Evolutionary conservation across 2,113 vertebrate species (phyloP).

Genomic region (Oncorhynchus nerka): DNA sequence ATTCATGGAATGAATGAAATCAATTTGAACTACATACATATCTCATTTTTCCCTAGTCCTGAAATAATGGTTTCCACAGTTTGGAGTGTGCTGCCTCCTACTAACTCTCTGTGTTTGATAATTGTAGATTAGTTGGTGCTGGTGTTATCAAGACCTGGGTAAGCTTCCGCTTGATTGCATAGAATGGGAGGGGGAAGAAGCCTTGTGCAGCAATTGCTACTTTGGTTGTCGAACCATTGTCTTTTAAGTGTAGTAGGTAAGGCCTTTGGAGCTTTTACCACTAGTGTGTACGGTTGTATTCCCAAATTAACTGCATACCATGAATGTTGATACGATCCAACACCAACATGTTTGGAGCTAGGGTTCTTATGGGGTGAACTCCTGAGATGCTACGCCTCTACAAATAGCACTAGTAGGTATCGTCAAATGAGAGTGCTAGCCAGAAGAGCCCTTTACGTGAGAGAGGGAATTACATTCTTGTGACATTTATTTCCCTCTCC

Average conservation of each 20-base stretch:
- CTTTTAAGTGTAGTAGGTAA: constrained; percentile 18
- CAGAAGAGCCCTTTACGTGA: constrained; percentile 67
- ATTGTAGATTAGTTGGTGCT: constrained; percentile 58
- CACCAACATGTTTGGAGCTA: neutral
- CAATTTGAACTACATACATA: constrained; percentile 61
- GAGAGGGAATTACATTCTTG: constrained; percentile 67
- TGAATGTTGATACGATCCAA: neutral
- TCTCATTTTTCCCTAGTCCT: constrained; percentile 29
- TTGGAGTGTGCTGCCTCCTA: constrained; percentile 39
- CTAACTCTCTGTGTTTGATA: constrained; percentile 50
- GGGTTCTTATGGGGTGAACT: neutral
- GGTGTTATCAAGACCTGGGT: constrained; percentile 53
- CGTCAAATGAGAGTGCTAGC: constrained; percentile 39
- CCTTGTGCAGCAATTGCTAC: neutral
- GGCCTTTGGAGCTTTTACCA: constrained; percentile 15
- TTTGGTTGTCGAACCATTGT: constrained; percentile 12
- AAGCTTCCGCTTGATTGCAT: constrained; percentile 56
- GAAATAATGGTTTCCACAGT: constrained; percentile 41
- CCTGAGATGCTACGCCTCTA: constrained; percentile 16
- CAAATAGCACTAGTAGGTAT: constrained; percentile 42
- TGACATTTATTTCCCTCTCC: constrained; percentile 68
- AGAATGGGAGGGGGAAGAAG: constrained; percentile 36
- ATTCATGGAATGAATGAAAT: constrained; percentile 73
- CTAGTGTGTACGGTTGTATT: constrained; percentile 1
- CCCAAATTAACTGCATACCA: neutral